These are phyloP conservation scores for Notiomystis cincta DNA, from an alignment of 2,113 vertebrate genomes.

Conservation along the genomic window DNA sequence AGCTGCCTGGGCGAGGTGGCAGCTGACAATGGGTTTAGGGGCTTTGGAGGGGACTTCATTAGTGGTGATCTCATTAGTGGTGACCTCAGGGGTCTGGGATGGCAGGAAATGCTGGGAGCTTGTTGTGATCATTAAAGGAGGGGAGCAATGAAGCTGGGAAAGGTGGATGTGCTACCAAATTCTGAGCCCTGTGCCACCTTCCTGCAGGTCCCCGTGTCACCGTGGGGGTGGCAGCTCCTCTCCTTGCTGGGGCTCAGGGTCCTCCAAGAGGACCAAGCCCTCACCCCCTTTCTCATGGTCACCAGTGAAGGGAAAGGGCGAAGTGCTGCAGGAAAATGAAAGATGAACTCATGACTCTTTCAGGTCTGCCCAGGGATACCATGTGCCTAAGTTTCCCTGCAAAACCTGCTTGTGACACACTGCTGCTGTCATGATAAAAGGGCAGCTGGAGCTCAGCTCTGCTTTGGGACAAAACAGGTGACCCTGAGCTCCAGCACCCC, in stretches of 20 bases:
- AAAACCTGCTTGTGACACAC: background rate
- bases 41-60: background rate
- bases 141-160: fast-evolving
- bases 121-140: background rate
- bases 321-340: background rate
- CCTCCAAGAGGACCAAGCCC: fast-evolving
- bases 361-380: background rate
- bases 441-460: background rate
- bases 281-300: fast-evolving
- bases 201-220: background rate
- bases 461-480: background rate
- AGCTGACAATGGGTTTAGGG: background rate
- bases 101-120: background rate
- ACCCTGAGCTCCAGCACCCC: fast-evolving
- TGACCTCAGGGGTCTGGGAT: background rate
- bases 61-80: background rate
- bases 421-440: background rate
- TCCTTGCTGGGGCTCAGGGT: fast-evolving
- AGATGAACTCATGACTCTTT: background rate
- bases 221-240: fast-evolving
- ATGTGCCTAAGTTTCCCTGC: background rate
- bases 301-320: background rate
- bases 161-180: fast-evolving
- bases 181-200: background rate
- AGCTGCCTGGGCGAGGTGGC: background rate